Evolutionary conservation across 2,888 invertebrate species (phyloP).

Genomic region (Electrophaes corylata): DNA sequence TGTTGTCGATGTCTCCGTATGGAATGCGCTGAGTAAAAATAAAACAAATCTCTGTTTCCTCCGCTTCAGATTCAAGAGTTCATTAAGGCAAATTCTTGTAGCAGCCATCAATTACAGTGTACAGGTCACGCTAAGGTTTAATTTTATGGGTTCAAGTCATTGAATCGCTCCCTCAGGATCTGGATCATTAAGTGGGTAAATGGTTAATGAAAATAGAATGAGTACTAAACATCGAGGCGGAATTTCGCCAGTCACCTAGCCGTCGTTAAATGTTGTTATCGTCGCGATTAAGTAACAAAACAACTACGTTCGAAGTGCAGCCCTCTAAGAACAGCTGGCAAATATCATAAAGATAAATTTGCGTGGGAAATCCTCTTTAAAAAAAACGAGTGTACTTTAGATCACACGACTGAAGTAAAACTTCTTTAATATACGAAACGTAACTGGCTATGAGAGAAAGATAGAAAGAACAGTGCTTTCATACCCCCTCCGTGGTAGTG

Average conservation of each 20-base stretch:
- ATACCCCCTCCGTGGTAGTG: no score
- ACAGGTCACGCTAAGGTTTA: constrained; percentile 78
- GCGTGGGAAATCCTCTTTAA: not conserved
- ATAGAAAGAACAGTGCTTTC: no score
- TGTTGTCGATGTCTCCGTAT: not conserved
- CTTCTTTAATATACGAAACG: no score
- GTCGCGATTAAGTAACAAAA: constrained; percentile 84
- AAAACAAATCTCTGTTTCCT: constrained; percentile 5
- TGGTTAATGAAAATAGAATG: constrained; percentile 84
- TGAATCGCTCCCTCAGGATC: constrained; percentile 80
- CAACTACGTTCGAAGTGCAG: constrained; percentile 66
- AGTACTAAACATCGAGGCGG: constrained; percentile 83
- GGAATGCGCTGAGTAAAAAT: not conserved
- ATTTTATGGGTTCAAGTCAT: constrained; percentile 79
- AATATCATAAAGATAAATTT: not conserved
- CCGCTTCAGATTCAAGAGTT: constrained; percentile 27
- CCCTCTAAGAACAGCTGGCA: constrained; percentile 3
- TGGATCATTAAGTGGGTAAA: constrained; percentile 84
- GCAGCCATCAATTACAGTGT: constrained; percentile 60
- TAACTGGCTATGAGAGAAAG: no score
- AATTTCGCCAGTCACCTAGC: constrained; percentile 84
- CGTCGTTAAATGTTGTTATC: constrained; percentile 84
- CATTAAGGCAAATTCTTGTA: constrained; percentile 47
- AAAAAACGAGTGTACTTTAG: no score
- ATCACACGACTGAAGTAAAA: no score